These are phyloP conservation scores for Apeltes quadracus DNA, from an alignment of 2,113 vertebrate genomes.

Conservation along the genomic window DNA sequence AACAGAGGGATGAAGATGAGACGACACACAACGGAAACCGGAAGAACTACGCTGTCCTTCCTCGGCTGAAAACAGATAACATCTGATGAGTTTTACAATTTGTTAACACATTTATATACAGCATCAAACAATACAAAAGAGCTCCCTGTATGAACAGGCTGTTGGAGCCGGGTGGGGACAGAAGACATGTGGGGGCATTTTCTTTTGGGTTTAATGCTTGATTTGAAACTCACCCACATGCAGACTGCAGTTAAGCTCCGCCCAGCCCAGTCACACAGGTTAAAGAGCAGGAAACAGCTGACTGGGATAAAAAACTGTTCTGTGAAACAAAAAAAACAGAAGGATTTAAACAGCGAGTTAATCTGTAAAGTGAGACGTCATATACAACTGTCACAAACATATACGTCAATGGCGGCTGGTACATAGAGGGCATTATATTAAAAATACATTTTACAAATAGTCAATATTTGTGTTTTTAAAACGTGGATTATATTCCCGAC, in stretches of 20 bases:
- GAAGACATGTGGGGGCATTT: neutral
- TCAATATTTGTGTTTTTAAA: too few relatives aligned
- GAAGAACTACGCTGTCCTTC: constrained; percentile 80
- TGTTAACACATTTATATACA: neutral
- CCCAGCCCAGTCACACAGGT: constrained; percentile 91
- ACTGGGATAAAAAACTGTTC: constrained; percentile 88
- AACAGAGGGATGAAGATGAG: constrained; percentile 83
- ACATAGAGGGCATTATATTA: too few relatives aligned
- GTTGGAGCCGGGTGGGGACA: neutral
- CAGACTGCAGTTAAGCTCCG: constrained; percentile 88
- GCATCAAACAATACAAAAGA: constrained; percentile 84
- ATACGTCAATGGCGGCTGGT: too few relatives aligned
- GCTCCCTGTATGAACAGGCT: constrained; percentile 35
- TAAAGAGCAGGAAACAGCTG: constrained; percentile 92
- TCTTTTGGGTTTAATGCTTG: neutral
- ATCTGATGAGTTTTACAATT: neutral
- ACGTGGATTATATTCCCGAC: too few relatives aligned
- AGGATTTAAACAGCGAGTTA: neutral
- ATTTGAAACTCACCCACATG: constrained; percentile 87
- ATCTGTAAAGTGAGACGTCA: neutral
- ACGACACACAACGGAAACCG: constrained; percentile 73
- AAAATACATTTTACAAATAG: too few relatives aligned
- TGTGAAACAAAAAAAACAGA: constrained; percentile 52
- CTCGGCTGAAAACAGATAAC: constrained; percentile 44
- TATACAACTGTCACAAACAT: too few relatives aligned